Evolutionary conservation across 2,113 vertebrate genomes (phyloP).

Genomic region (Lanius ludovicianus): DNA sequence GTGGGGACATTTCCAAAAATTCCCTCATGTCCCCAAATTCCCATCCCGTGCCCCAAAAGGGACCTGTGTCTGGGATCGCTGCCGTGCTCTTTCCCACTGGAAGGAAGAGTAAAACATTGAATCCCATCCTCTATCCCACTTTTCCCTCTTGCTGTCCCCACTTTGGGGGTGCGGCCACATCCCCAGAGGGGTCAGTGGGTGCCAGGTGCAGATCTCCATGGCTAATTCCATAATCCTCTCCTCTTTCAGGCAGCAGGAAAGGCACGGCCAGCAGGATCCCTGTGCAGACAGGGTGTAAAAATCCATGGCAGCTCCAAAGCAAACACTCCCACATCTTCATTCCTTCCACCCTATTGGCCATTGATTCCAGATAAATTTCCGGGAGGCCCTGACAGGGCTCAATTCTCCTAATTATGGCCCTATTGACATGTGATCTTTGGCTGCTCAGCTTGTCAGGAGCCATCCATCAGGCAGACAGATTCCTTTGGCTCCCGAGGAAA

Average conservation of each 20-base stretch:
- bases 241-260: slow-evolving; percentile 62
- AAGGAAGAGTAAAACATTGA: background rate
- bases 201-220: slow-evolving; percentile 46
- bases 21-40: background rate
- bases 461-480: slow-evolving; percentile 70
- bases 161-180: background rate
- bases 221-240: slow-evolving; percentile 61
- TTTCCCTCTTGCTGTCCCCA: background rate
- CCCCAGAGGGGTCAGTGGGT: background rate
- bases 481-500: slow-evolving; percentile 67
- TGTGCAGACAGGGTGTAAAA: slow-evolving; percentile 53
- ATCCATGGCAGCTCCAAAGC: slow-evolving; percentile 56
- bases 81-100: fast-evolving
- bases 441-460: slow-evolving; percentile 71
- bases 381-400: slow-evolving; percentile 62
- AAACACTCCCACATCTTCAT: slow-evolving; percentile 72
- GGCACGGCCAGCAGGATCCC: background rate
- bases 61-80: background rate
- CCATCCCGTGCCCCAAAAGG: background rate
- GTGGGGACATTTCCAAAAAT: background rate
- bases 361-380: slow-evolving; percentile 77
- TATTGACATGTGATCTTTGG: slow-evolving; percentile 75
- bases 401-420: slow-evolving; percentile 75
- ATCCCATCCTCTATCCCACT: background rate
- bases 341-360: slow-evolving; percentile 73